These are phyloP conservation scores for Ctenicera cuprea DNA, from an alignment of 2,888 invertebrate species.

Conservation along the genomic window DNA sequence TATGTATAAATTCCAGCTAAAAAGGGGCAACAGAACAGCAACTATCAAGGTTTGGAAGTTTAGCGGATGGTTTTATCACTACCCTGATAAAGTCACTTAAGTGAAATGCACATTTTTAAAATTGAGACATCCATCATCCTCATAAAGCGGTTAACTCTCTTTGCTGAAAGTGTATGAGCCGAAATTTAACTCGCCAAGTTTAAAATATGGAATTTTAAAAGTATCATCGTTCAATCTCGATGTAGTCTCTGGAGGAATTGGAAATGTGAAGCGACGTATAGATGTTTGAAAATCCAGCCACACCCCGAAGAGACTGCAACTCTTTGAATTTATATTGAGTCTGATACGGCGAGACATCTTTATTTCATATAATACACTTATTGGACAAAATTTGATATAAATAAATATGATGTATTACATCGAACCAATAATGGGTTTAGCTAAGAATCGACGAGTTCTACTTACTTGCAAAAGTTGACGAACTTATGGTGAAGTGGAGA, in stretches of 20 bases:
- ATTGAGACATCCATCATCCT: conserved; percentile 6
- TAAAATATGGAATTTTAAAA: conserved; percentile 37
- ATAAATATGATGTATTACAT: conserved; percentile 36
- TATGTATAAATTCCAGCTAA: too few relatives aligned
- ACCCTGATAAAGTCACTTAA: too few relatives aligned
- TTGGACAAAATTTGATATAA: conserved; percentile 40
- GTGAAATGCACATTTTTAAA: conserved; percentile 12
- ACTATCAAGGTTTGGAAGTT: too few relatives aligned
- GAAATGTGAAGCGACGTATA: conserved; percentile 23
- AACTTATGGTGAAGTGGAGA: conserved; percentile 46
- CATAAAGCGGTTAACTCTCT: conserved; percentile 6
- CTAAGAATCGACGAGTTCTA: conserved; percentile 20
- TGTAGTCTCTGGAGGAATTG: conserved; percentile 39
- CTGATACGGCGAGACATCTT: conserved; percentile 16
- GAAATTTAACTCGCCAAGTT: conserved; percentile 17
- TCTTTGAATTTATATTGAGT: conserved; percentile 46
- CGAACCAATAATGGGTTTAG: not conserved
- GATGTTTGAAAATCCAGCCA: conserved; percentile 27
- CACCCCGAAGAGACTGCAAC: conserved; percentile 6
- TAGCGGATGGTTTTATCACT: too few relatives aligned
- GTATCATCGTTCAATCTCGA: conserved; percentile 36
- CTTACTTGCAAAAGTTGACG: conserved; percentile 45
- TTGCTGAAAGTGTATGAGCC: not conserved
- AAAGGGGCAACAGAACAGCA: too few relatives aligned
- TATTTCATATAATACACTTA: conserved; percentile 41